Evolutionary conservation across 2,888 invertebrate genomes (phyloP), one percentile per base, ranked within the genome.

Genomic region (Eupelmus urozonus): DNA sequence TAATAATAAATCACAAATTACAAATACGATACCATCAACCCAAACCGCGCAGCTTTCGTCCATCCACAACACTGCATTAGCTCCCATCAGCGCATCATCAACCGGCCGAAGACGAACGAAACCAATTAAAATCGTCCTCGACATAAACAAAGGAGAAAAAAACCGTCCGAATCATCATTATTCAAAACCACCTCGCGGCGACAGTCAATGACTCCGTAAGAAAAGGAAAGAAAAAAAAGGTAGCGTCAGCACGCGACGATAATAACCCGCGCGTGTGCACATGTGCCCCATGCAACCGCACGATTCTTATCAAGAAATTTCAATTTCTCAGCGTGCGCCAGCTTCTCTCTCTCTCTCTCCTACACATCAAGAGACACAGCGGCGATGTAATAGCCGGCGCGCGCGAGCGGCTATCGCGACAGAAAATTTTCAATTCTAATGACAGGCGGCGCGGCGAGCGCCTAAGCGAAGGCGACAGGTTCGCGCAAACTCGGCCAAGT

Each of bases 401-500:
- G 40, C 34, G n/a, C 9, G 20, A 29, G 42, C 23, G 0, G 9
- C 18, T 2, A 49, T 5, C 9, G 67, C 1, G 29, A 13, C 53
- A 40, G 62, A 42, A 60, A 66, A 75, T 75, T 40, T 75, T 67
- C 75, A 76, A 76, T 77, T 77, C 51, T 71, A 77, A 71, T 77
- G 72, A 77, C 72, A 53, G 45, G 25, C 13, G 18, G 25, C 18
- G 25, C 20, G 16, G 25, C 45, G 42, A 9, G 55, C 55, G 18
- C 20, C 18, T 25, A 16, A 74, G 51, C 40, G 51, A 74, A 60
- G 75, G 18, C 75, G 75, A 76, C 69, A 76, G 75, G 75, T 76
- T 60, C 29, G 66, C 59, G 20, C 34, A 71, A 77, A 77, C 77
- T 59, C 77, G 77, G 77, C 77, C 77, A 77, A 42, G 29, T 66